Conservation (phyloP, 2,113 vertebrate genomes). For the Monarcha castaneiventris region DNA sequence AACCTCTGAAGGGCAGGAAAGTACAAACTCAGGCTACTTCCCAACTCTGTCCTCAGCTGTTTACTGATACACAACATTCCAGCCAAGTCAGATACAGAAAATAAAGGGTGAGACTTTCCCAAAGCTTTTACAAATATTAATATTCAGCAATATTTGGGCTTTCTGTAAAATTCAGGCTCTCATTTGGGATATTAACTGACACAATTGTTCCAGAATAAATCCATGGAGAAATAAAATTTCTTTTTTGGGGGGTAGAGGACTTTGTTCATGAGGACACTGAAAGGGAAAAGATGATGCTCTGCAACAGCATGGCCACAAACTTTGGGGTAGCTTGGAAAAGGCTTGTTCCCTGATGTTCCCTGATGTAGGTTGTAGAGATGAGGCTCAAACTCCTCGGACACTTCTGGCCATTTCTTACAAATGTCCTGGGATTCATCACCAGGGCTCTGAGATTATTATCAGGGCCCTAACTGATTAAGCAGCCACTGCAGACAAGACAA, state of each 20-base stretch:
- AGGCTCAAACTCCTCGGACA: background rate
- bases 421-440: background rate
- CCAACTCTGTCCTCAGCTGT: background rate
- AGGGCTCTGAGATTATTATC: background rate
- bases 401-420: background rate
- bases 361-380: background rate
- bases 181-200: background rate
- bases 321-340: accelerated
- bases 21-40: background rate
- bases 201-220: background rate
- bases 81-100: background rate
- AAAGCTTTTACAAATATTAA: background rate
- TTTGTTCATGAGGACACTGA: background rate
- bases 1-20: background rate
- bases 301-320: background rate
- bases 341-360: background rate
- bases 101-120: background rate
- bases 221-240: background rate
- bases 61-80: background rate
- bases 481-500: background rate
- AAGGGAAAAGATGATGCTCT: background rate
- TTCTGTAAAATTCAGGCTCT: background rate
- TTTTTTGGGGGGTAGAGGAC: background rate
- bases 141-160: background rate
- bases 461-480: background rate